phyloP scores from a whole-genome alignment of 1,140 invertebrate genomes.

The Caenorhabditis brenneri region DNA sequence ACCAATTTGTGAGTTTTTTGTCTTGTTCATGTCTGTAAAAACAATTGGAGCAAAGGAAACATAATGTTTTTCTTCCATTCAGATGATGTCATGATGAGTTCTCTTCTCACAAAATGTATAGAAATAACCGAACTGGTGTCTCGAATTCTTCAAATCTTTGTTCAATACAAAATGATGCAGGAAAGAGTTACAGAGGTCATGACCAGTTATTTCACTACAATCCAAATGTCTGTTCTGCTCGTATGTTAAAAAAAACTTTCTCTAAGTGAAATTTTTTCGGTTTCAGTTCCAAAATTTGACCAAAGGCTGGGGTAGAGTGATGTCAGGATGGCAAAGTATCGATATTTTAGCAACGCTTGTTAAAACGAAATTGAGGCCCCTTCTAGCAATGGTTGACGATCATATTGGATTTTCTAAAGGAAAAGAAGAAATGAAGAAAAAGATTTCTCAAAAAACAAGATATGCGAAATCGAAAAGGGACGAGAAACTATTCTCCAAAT shows the following conservation, averaged over 20 bases:
- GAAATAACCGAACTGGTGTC: constrained; percentile 20
- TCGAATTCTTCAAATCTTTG: neutral
- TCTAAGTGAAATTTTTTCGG: neutral
- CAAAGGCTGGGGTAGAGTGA: constrained; percentile 6
- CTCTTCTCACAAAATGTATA: neutral
- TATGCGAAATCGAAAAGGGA: constrained; percentile 40
- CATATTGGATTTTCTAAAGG: constrained; percentile 18
- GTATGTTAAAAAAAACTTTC: neutral
- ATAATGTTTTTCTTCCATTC: too few species aligned
- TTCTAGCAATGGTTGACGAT: constrained; percentile 40
- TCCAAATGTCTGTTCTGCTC: constrained; percentile 14
- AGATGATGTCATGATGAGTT: constrained; percentile 14
- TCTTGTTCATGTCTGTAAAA: neutral
- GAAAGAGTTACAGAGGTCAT: constrained; percentile 23
- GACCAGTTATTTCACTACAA: constrained; percentile 33
- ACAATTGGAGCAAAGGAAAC: too few species aligned
- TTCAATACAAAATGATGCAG: constrained; percentile 39
- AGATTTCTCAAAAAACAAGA: constrained; percentile 41
- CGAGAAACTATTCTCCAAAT: constrained; percentile 31
- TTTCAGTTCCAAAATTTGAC: constrained; percentile 28
- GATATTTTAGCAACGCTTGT: neutral
- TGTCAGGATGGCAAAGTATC: constrained; percentile 15
- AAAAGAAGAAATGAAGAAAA: constrained; percentile 24
- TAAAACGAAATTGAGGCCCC: constrained; percentile 2
- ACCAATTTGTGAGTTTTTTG: neutral